Conservation (phyloP, 2,797 vertebrate genomes). For the Siniperca scherzeri region DNA sequence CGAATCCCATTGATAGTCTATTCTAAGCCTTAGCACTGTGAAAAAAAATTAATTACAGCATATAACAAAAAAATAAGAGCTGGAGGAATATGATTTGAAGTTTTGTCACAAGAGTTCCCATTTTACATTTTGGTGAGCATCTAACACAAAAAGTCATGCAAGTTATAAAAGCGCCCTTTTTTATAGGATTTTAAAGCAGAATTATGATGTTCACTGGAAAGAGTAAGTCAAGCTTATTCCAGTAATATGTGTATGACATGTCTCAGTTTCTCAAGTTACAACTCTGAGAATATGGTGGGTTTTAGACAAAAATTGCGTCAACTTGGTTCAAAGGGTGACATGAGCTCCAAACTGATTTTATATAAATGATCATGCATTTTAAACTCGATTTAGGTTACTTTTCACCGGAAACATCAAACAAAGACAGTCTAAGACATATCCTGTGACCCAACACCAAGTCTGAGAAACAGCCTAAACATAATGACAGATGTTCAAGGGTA, state of each 20-base stretch:
- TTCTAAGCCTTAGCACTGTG: neutral
- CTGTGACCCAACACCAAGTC: neutral
- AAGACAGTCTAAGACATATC: neutral
- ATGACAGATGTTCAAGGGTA: conserved; percentile 21
- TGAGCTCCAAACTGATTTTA: neutral
- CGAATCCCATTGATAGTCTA: neutral
- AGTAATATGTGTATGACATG: neutral
- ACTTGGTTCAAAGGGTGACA: neutral
- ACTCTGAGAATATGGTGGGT: neutral
- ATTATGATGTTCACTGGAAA: neutral
- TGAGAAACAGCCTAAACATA: conserved; percentile 4
- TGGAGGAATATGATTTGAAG: too few species aligned
- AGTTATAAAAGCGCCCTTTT: too few species aligned
- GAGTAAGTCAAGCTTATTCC: neutral
- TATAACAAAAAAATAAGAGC: neutral
- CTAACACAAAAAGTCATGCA: neutral
- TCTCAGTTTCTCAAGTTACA: neutral
- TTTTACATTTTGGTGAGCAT: neutral
- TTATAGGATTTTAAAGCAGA: neutral
- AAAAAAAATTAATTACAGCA: neutral
- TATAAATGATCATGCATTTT: neutral
- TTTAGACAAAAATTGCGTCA: neutral
- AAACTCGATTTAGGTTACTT: neutral
- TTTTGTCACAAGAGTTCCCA: neutral
- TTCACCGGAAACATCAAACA: conserved; percentile 23